These are phyloP conservation scores for Pungitius pungitius DNA, from an alignment of 2,113 vertebrate species.

Conservation along the genomic window DNA sequence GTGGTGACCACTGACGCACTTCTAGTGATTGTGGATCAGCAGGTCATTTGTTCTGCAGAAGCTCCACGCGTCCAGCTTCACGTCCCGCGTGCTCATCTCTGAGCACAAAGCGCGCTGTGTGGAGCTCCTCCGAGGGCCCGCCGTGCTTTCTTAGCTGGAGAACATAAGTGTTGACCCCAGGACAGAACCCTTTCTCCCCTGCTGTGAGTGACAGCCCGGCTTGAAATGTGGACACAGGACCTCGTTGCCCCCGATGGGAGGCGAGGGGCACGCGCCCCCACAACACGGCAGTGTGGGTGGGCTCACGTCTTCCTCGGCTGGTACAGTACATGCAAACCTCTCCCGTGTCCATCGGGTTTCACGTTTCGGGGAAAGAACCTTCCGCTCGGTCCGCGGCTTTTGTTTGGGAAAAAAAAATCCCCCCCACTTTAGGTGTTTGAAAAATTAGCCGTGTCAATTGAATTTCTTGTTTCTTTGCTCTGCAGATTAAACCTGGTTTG, in stretches of 20 bases:
- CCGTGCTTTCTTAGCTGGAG: conserved; percentile 87
- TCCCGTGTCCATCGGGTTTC: conserved; percentile 67
- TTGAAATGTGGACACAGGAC: conserved; percentile 77
- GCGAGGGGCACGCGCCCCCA: conserved; percentile 71
- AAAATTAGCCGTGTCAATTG: conserved; percentile 67
- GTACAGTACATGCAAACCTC: conserved; percentile 79
- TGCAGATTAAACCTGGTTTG: conserved; percentile 75
- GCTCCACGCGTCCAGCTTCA: conserved; percentile 24
- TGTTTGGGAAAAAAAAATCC: conserved; percentile 37
- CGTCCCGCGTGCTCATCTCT: conserved; percentile 56
- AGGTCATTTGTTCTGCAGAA: neutral
- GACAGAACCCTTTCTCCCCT: conserved; percentile 80
- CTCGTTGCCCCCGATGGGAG: conserved; percentile 77
- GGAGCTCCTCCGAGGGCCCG: conserved; percentile 71
- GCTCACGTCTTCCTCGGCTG: conserved; percentile 74
- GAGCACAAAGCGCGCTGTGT: conserved; percentile 78
- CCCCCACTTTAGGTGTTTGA: conserved; percentile 39
- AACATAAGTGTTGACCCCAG: conserved; percentile 83
- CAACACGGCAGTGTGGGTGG: conserved; percentile 82
- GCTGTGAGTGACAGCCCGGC: conserved; percentile 79
- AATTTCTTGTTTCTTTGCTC: conserved; percentile 82
- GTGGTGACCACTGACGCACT: too few species aligned
- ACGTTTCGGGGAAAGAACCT: conserved; percentile 64
- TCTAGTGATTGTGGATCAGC: neutral
- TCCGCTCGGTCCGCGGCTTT: conserved; percentile 52